Percentiles rank a stretch among this genome's conserved stretches.
These are phyloP conservation scores for Hylomyscus alleni DNA, from an alignment of 2,797 vertebrate species.

Conservation along the genomic window DNA sequence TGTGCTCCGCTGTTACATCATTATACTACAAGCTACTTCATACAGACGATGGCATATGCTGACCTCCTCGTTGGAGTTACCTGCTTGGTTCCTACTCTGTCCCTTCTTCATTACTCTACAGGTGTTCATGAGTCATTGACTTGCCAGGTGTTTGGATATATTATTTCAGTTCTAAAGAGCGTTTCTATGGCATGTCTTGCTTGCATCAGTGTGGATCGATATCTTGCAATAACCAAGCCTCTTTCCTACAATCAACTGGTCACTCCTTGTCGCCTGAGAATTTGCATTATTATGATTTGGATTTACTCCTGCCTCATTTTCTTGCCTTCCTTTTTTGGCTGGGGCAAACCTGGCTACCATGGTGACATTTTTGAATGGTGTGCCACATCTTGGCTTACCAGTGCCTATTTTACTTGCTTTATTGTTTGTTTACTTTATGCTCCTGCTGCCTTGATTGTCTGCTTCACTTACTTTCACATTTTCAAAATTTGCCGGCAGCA, in stretches of 20 bases:
- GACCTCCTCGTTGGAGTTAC: conserved; percentile 98
- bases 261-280: conserved; percentile 96
- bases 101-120: conserved; percentile 97
- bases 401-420: conserved; percentile 97
- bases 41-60: conserved; percentile 99
- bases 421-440: conserved; percentile 98
- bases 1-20: conserved; percentile 98
- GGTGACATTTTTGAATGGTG: conserved; percentile 99
- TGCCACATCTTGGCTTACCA: conserved; percentile 97
- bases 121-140: conserved; percentile 96
- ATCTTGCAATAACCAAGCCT: conserved; percentile 98
- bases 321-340: conserved; percentile 98
- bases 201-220: conserved; percentile 98
- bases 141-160: conserved; percentile 98
- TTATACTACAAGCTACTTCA: conserved; percentile 99
- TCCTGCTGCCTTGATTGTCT: conserved; percentile 97
- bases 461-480: conserved; percentile 99
- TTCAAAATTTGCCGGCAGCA: conserved; percentile 99
- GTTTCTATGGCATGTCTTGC: conserved; percentile 99
- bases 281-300: conserved; percentile 98
- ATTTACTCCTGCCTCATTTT: conserved; percentile 97
- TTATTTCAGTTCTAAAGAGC: conserved; percentile 99
- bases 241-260: conserved; percentile 99
- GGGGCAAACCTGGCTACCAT: conserved; percentile 99
- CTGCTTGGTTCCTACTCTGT: conserved; percentile 98